Evolutionary conservation across 2,113 vertebrate genomes (phyloP).

Genomic region (Muscicapa adusta): DNA sequence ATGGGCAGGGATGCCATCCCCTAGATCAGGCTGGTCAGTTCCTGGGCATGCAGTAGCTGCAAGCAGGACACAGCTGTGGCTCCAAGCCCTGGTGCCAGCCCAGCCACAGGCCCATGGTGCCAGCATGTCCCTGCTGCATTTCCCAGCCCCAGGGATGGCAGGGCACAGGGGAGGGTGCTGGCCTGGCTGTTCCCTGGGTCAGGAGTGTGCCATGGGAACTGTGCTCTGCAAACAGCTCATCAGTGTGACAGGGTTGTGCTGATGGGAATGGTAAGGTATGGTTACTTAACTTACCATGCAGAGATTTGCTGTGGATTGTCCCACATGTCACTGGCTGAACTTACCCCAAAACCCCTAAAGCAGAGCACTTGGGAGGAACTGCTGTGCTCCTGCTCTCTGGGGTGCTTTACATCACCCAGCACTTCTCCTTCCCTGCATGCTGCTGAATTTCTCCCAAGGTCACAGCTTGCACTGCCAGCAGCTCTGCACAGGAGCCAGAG

Average conservation of each 20-base stretch:
- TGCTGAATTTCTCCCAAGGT: not conserved
- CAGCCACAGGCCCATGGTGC: not conserved
- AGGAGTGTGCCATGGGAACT: not conserved
- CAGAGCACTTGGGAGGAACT: not conserved
- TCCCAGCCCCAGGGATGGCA: not conserved
- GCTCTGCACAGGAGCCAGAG: no score
- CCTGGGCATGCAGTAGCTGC: not conserved
- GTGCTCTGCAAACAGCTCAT: not conserved
- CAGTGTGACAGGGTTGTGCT: not conserved
- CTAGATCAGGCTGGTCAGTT: not conserved
- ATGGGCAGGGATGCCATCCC: not conserved
- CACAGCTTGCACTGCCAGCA: not conserved
- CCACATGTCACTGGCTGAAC: not conserved
- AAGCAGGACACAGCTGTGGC: not conserved
- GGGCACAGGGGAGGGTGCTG: not conserved
- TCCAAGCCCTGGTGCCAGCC: not conserved
- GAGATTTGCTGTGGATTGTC: not conserved
- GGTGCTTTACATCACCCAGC: not conserved
- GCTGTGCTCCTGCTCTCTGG: not conserved
- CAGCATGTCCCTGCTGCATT: fast-evolving
- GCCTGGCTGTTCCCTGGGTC: no score
- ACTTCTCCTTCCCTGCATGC: not conserved
- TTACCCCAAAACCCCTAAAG: fast-evolving
- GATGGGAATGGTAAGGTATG: not conserved
- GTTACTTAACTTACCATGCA: not conserved